Conservation (phyloP, 2,797 vertebrate genomes). For the Sebastes reedi region DNA sequence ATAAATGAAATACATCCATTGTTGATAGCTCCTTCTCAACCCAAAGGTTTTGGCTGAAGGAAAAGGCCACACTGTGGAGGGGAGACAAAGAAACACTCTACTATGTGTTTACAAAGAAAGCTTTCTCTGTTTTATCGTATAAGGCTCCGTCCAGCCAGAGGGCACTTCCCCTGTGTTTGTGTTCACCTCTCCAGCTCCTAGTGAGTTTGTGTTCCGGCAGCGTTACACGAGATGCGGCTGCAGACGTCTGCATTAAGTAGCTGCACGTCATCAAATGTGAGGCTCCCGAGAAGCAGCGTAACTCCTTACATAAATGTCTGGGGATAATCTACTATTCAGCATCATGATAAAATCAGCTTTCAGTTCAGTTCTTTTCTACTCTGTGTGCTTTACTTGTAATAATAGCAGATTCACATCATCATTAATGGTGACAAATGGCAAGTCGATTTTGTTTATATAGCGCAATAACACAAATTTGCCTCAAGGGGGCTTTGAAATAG, state of each 20-base stretch:
- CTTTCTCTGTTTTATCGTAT: slow-evolving; percentile 63
- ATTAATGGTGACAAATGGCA: neutral
- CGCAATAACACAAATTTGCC: neutral
- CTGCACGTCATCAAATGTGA: slow-evolving; percentile 17
- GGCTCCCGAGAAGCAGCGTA: neutral
- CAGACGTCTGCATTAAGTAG: neutral
- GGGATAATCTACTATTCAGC: neutral
- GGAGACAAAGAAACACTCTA: slow-evolving; percentile 73
- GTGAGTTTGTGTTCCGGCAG: slow-evolving; percentile 31
- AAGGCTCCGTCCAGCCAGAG: slow-evolving; percentile 50
- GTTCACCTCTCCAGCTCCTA: slow-evolving; percentile 64
- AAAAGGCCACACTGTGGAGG: slow-evolving; percentile 66
- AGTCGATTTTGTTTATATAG: neutral
- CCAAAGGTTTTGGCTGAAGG: slow-evolving; percentile 76
- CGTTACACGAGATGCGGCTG: slow-evolving; percentile 18
- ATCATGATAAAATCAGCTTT: neutral
- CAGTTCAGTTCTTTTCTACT: neutral
- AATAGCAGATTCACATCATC: neutral
- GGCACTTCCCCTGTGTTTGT: slow-evolving; percentile 60
- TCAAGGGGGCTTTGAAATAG: neutral
- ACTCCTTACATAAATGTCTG: neutral
- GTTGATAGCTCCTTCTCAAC: slow-evolving; percentile 62
- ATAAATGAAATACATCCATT: slow-evolving; percentile 69
- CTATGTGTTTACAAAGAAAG: slow-evolving; percentile 67
- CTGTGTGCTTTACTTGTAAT: neutral